Percentiles rank a stretch among this genome's conserved stretches.
These are phyloP conservation scores for Chiloscyllium punctatum DNA, from an alignment of 2,797 vertebrate genomes.

Conservation along the genomic window DNA sequence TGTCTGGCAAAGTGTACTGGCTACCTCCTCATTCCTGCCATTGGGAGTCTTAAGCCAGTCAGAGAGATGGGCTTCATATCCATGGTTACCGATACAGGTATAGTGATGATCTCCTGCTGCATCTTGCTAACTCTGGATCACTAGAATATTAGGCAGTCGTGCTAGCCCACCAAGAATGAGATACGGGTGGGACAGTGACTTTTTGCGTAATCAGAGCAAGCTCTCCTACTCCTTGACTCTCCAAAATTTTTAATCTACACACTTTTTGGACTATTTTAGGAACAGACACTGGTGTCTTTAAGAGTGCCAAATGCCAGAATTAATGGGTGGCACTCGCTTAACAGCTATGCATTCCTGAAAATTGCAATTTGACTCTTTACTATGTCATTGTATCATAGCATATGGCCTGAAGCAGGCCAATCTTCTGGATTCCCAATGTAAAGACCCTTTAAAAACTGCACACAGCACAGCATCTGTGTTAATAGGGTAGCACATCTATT, in stretches of 20 bases:
- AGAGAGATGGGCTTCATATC: background rate
- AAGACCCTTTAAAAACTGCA: too few species aligned
- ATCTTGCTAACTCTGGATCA: background rate
- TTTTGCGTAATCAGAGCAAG: background rate
- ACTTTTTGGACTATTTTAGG: background rate
- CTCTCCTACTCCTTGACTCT: background rate
- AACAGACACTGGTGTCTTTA: background rate
- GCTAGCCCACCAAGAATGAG: background rate
- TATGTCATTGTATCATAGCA: background rate
- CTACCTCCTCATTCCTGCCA: background rate
- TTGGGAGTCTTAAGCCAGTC: background rate
- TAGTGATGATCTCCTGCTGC: background rate
- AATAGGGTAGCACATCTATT: background rate
- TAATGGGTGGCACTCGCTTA: too few species aligned
- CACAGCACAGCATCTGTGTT: too few species aligned
- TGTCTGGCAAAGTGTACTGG: background rate
- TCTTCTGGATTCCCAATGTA: background rate
- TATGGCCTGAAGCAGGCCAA: too few species aligned
- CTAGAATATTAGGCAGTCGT: background rate
- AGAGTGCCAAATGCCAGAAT: too few species aligned
- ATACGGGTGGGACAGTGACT: background rate
- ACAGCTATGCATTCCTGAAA: background rate
- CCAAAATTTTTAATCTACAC: background rate
- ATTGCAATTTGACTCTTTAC: background rate
- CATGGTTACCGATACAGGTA: too few species aligned